phyloP scores from a whole-genome alignment of 2,888 invertebrate species.

The Andricus quercusramuli region DNA sequence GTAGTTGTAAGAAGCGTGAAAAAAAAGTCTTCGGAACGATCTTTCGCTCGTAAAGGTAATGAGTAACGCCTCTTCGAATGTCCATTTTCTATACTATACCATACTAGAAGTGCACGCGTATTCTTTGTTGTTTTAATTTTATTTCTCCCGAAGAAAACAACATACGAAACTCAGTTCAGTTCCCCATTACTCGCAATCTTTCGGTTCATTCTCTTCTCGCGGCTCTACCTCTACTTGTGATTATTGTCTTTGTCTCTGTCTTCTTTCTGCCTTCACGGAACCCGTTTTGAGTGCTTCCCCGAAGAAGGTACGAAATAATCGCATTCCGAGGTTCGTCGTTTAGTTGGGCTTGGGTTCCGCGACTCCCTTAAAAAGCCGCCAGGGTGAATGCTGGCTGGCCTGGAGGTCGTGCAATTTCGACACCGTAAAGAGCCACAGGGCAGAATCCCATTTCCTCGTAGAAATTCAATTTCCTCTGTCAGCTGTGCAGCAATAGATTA shows the following conservation, averaged over 20 bases:
- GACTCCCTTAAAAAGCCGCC: conserved; percentile 33
- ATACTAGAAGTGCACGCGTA: not conserved
- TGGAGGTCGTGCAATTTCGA: conserved; percentile 34
- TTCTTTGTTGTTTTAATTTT: conserved; percentile 1
- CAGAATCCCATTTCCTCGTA: conserved; percentile 30
- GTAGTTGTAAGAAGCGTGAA: conserved; percentile 16
- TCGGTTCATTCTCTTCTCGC: conserved; percentile 35
- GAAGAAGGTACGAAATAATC: conserved; percentile 54
- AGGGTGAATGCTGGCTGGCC: conserved; percentile 28
- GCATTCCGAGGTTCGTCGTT: conserved; percentile 44
- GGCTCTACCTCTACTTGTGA: conserved; percentile 10
- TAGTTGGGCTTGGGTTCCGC: not conserved
- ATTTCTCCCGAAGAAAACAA: not conserved
- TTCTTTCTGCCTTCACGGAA: conserved; percentile 42
- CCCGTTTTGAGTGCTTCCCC: conserved; percentile 50
- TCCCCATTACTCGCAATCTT: conserved; percentile 34
- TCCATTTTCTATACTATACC: conserved; percentile 12
- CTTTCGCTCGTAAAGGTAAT: conserved; percentile 26
- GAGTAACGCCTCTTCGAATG: conserved; percentile 20
- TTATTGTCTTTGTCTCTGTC: conserved; percentile 34
- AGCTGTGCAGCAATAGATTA: conserved; percentile 17
- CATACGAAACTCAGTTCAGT: not conserved
- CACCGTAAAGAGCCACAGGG: conserved; percentile 33
- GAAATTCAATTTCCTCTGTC: conserved; percentile 32
- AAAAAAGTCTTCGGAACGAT: conserved; percentile 12